Base-by-base conservation (phyloP, 37 sponge, comb jelly and placozoan species). In the Eunapius fragilis region DNA sequence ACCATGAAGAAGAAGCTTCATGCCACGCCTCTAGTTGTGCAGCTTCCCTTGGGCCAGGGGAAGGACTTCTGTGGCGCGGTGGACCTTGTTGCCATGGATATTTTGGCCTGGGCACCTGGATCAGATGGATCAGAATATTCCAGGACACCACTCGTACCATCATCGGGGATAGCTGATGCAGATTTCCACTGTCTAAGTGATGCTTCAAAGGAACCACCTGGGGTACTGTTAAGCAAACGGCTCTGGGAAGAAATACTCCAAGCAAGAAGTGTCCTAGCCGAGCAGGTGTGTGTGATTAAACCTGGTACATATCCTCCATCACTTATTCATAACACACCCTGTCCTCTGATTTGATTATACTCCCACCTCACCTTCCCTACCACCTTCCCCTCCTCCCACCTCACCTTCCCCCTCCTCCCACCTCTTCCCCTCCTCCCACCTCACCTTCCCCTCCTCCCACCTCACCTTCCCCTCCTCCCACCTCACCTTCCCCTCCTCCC, bases 11-110 rank as follows among this genome's bases (percentile, higher is more conserved):
- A 45, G 47, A 45, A 45, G 47, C 47, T 45, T 4, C 77, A 45
- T 22, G 48, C 41, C 48, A 2, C 37, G 11, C 82, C 76, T 5
- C 78, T 84, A 17, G 67, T 85, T 14, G 69, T 35, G 2, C 82
- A 91, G 87, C 84, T 91, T 37, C 94, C 97, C 76, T 72, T 97
- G 25, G 93, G 91, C 4, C 6, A 74, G 0, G 95, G 91, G 28
- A 83, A 70, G 58, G 87, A 83, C 13, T 94, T 94, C 80, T 70
- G 27, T 27, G 95, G 97, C 22, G 86, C 94, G 3, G 82, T 94
- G 19, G 97, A 97, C 69, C 85, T 97, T 13, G 76, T 92, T 32
- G 24, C 85, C 19, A 82, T 91, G 89, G 71, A 89, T 14, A 26
- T 90, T 37, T 37, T 82, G 19, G 25, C 82, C 23, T 95, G 96